Base-by-base conservation (phyloP, 2,888 invertebrate genomes). In the Zygothrica quintamaculata region DNA sequence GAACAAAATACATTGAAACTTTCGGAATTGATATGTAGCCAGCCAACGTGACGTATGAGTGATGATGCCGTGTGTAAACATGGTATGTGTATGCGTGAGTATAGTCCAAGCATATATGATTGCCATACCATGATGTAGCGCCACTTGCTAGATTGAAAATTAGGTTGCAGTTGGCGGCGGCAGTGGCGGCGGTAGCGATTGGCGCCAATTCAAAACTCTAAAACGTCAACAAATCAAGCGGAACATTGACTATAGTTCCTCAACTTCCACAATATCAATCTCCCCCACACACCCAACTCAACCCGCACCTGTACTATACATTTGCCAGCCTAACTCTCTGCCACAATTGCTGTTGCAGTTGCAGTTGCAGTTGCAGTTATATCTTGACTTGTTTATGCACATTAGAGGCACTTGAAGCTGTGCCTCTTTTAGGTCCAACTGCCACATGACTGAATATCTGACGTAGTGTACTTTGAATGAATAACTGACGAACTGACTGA, bases 1-100 rank as follows among this genome's bases (percentile, higher is more conserved):
- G 15, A 12, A 6, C 15, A 34, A 13, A 9, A 44, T 22, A 48
- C 26, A 50, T 18, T n/a, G 12, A 33, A 46, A 18, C 31, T 42
- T 55, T 42, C 48, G 61, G 65, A 80, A 76, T 84, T 79, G 84
- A 84, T 76, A 73, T 60, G 77, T 70, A 74, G 74, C 58, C 84
- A 62, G 68, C 52, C 74, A 74, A 84, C 77, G 77, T 86, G 86
- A 86, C 80, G 80, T 81, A 86, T 81, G 80, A 81, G 80, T 84
- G 86, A 86, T 81, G 86, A 81, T 84, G 74, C 73, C 53, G 68
- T 57, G 15, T 47, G 65, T 72, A 72, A 73, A 73, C 75, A 71
- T 43, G 16, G 12, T 47, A 26, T 34, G 55, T 36, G 13, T 39
- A 36, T 34, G 40, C 12, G 26, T 15, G 25, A 12, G 18, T 33